Conservation (phyloP, 92 coral and sea anemone species). For the Micromussa lordhowensis region DNA sequence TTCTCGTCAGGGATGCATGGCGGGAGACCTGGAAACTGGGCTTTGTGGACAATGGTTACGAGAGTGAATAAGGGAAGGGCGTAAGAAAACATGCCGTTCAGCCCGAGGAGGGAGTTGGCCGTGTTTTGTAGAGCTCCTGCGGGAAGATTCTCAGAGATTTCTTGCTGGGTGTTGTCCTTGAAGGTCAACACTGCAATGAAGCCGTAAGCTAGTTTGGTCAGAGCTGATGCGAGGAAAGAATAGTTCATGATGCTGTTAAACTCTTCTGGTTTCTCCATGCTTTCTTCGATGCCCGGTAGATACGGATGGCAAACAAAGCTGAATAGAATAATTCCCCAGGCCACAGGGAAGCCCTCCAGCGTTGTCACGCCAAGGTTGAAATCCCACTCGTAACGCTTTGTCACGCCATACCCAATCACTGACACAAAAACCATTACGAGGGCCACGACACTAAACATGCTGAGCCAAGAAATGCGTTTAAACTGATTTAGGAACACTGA, state of each 20-base stretch:
- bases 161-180: conserved; percentile 86
- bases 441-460: conserved; percentile 98
- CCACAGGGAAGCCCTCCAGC: conserved; percentile 90
- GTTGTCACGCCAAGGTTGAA: conserved; percentile 89
- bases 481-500: conserved; percentile 90
- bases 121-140: conserved; percentile 91
- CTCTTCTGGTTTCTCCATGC: conserved; percentile 87
- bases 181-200: conserved; percentile 91
- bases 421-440: conserved; percentile 84
- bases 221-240: conserved; percentile 80
- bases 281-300: conserved; percentile 90
- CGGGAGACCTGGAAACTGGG: conserved; percentile 77
- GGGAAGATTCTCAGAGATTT: conserved; percentile 97
- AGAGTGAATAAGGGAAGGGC: conserved; percentile 94
- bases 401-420: conserved; percentile 89
- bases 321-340: conserved; percentile 96
- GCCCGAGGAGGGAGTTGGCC: conserved; percentile 88
- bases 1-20: conserved; percentile 89
- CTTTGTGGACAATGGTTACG: conserved; percentile 87
- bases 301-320: conserved; percentile 98
- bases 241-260: conserved; percentile 94
- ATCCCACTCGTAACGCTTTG: conserved; percentile 89
- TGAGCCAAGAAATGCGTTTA: conserved; percentile 94
- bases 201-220: conserved; percentile 83
- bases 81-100: conserved; percentile 94